Base-by-base conservation (phyloP, 2,888 invertebrate species). In the Plagiodera versicolora region DNA sequence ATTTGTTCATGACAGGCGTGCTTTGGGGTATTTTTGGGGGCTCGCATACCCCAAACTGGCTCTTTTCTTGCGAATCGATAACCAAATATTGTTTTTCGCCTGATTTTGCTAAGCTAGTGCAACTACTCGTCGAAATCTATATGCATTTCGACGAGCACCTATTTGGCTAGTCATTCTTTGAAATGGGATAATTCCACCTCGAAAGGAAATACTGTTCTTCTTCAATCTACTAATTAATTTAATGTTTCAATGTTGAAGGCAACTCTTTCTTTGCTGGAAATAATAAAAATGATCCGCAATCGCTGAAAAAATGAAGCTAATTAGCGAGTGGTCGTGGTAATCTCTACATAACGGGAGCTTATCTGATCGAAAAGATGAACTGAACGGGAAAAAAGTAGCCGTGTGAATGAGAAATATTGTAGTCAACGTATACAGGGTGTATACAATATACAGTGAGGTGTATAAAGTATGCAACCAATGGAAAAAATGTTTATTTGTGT, bases 91-190 rank as follows among this genome's bases (percentile, higher is more conserved):
- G n/a, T n/a, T n/a, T n/a, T n/a, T n/a, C n/a, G n/a, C n/a, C n/a
- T n/a, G n/a, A n/a, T n/a, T n/a, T n/a, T n/a, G 6, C 24, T 24
- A 5, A 6, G 24, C 32, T 2, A 32, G 39, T 39, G 39, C n/a
- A 39, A 9, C 14, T 14, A 39, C 39, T 3, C 14, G 39, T 39
- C 14, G 14, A 11, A 39, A 14, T 39, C 14, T 39, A 39, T 39
- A 39, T 3, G 4, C 4, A 14, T 14, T 39, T 10, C 14, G 2
- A 3, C 11, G 32, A 32, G 10, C 28, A 8, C 5, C 4, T 10
- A 61, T 60, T 63, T 54, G 64, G 65, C 65, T 50, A 56, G 64
- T 65, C 67, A 67, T 63, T 55, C 60, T 65, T 56, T 30, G 58
- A 62, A 67, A 67, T 64, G 58, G 61, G 56, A 53, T 56, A 44